phyloP scores from a whole-genome alignment of 2,888 invertebrate species.

The Agelastica alni region DNA sequence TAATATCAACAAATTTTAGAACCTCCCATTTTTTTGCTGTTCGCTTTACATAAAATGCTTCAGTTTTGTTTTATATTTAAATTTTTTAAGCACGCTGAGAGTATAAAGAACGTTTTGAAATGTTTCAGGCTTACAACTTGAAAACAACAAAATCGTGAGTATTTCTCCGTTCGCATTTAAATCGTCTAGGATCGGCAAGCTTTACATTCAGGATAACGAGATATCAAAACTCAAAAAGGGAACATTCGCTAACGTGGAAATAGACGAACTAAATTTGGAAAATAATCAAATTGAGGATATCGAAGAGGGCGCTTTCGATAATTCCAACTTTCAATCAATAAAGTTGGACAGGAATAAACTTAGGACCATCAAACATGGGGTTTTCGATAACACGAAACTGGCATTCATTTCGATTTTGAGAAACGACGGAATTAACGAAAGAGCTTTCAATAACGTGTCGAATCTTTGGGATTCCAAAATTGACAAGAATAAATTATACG shows the following conservation, averaged over 20 bases:
- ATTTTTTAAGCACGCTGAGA: too few species aligned
- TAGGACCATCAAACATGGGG: constrained; percentile 7
- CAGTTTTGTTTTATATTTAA: too few species aligned
- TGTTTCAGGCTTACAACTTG: constrained; percentile 19
- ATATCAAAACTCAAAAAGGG: constrained; percentile 2
- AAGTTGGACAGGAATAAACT: constrained; percentile 25
- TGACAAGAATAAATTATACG: background rate
- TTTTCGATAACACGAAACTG: constrained; percentile 19
- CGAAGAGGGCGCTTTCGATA: constrained; percentile 18
- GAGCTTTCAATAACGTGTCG: constrained; percentile 19
- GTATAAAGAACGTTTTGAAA: too few species aligned
- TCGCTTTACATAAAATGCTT: too few species aligned
- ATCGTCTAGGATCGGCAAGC: constrained; percentile 5
- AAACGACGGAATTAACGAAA: constrained; percentile 17
- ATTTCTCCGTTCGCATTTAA: constrained; percentile 13
- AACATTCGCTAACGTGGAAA: constrained; percentile 14
- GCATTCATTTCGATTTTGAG: constrained; percentile 16
- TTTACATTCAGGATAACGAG: constrained; percentile 16
- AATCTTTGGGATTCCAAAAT: constrained; percentile 5
- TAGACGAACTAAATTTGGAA: constrained; percentile 13
- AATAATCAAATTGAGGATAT: constrained; percentile 22
- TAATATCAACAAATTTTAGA: too few species aligned
- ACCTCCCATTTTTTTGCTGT: too few species aligned
- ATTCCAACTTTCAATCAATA: constrained; percentile 15
- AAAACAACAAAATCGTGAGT: constrained; percentile 18